Percentiles rank a stretch among this genome's conserved stretches.
phyloP scores from a whole-genome alignment of 1,140 invertebrate genomes.

The Heliconius congener region DNA sequence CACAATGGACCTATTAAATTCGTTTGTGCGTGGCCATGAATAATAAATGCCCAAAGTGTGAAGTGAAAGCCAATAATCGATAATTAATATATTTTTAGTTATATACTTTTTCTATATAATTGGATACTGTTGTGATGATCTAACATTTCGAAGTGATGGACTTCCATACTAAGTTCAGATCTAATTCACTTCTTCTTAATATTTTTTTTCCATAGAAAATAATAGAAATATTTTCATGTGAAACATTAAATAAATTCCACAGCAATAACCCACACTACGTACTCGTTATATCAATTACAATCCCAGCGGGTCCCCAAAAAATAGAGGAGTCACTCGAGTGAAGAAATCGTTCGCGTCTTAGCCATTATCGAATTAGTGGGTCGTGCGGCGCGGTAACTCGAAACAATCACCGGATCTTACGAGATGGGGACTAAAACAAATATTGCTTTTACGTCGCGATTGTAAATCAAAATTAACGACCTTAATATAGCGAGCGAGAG shows the following conservation, averaged over 20 bases:
- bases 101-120: no score
- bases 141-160: no score
- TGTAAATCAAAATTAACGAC: constrained; percentile 82
- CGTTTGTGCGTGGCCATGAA: background rate
- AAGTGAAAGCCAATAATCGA: background rate
- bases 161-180: no score
- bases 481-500: constrained; percentile 75
- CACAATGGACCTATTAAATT: background rate
- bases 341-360: constrained; percentile 53
- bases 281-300: constrained; percentile 47
- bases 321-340: constrained; percentile 57
- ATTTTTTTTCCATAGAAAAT: no score
- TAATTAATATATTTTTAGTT: no score
- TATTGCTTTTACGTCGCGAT: constrained; percentile 78
- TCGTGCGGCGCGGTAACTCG: constrained; percentile 50
- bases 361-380: constrained; percentile 72
- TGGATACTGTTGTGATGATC: no score
- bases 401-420: constrained; percentile 58
- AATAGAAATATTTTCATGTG: background rate
- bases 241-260: background rate
- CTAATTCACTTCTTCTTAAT: no score
- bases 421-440: constrained; percentile 77
- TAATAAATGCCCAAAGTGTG: background rate
- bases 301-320: constrained; percentile 40
- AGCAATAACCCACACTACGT: constrained; percentile 14